phyloP scores from a whole-genome alignment of 2,888 invertebrate species.

The Ceramica pisi region DNA sequence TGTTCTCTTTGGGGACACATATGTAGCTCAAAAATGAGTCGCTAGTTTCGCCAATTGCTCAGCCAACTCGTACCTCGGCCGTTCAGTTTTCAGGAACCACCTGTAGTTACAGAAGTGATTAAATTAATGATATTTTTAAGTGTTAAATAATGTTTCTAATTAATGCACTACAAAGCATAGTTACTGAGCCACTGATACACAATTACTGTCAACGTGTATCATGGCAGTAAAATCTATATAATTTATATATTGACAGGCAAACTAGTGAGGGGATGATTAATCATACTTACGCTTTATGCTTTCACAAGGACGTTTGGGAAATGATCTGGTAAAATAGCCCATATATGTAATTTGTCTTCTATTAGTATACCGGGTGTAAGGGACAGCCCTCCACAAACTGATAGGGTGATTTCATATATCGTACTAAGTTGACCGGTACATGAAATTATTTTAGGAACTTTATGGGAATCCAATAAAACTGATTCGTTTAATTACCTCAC shows the following conservation, averaged over 20 bases:
- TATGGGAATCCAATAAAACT: too few species aligned
- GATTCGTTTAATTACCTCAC: too few species aligned
- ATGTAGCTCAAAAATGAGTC: too few species aligned
- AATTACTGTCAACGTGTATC: conserved; percentile 34
- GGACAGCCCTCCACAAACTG: too few species aligned
- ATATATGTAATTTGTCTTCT: too few species aligned
- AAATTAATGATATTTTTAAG: conserved; percentile 25
- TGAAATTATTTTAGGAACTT: too few species aligned
- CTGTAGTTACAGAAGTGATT: neutral
- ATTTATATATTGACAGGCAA: conserved; percentile 13
- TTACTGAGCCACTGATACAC: conserved; percentile 5
- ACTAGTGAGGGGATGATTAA: conserved; percentile 14
- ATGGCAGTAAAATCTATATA: neutral
- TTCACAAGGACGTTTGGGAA: neutral
- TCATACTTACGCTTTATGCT: conserved; percentile 14
- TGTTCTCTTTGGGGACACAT: neutral
- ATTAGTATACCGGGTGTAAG: too few species aligned
- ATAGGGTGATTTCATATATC: too few species aligned
- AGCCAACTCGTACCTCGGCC: neutral
- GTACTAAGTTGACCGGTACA: too few species aligned
- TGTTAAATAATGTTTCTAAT: neutral
- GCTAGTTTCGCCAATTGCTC: neutral
- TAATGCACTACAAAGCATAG: conserved; percentile 6
- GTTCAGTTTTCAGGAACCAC: neutral
- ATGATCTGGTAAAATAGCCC: too few species aligned